Evolutionary conservation across 2,113 vertebrate genomes (phyloP), one percentile per base, ranked within the genome.

Genomic region (Halichoeres trimaculatus): DNA sequence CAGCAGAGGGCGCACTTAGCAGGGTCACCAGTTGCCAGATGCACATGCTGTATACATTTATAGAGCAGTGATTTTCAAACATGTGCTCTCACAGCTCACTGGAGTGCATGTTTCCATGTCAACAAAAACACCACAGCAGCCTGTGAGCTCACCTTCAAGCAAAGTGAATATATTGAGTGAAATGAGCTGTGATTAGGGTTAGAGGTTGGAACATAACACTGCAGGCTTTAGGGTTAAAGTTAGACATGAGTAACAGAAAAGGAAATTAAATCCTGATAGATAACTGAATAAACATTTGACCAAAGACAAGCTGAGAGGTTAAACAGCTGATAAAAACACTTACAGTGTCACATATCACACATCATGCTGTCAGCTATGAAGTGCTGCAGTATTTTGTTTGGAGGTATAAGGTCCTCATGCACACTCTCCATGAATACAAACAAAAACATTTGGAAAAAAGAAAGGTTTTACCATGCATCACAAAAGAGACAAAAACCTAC

Each of bases 1-100:
- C 91, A 72, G 61, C 56, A 86, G 86, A 86, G 89, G 91, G 91
- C 68, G 60, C 72, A 3, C 68, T 83, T 78, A 35, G 57, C 54
- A 84, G 3, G 38, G 0, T 45, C 58, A 41, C 40, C 19, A 22
- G 59, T 17, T 58, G 13, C 38, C 38, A 72, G 43, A 26, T 69
- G 89, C 80, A 64, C 72, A 74, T 66, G 76, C 56, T 2, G 76
- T 34, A 30, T 54, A 75, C 75, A 81, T 63, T 85, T 74, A 72
- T 63, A 77, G 74, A 70, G 69, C 57, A 38, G 72, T 67, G 76
- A 61, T 80, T 74, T 64, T 60, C 38, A 65, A 62, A 73, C 78
- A 72, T 67, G 80, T 75, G 75, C 75, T 19, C 19, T 51, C 47
- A 43, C 57, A 61, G 64, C 57, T 70, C 35, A 23, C 36, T 17